These are phyloP conservation scores for Dicrostonyx torquatus DNA, from an alignment of 2,797 vertebrate genomes.

Conservation along the genomic window DNA sequence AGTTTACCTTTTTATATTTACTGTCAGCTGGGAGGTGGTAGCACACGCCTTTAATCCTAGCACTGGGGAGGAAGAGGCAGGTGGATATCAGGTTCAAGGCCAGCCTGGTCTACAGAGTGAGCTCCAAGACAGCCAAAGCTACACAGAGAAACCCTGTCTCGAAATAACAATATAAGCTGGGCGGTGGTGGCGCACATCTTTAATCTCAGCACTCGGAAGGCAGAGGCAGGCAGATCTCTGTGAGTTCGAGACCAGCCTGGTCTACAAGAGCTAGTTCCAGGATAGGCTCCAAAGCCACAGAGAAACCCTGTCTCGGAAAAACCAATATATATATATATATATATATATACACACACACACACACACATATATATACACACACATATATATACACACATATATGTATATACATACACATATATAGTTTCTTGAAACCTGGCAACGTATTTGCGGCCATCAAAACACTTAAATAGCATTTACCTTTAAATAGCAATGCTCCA, in stretches of 20 bases:
- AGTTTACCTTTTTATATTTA: background rate
- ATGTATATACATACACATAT: background rate
- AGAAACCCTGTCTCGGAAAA: background rate
- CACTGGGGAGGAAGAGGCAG: background rate
- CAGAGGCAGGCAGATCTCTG: too few species aligned
- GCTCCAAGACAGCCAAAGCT: background rate
- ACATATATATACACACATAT: background rate
- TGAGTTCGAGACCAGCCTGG: too few species aligned
- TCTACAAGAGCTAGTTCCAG: too few species aligned
- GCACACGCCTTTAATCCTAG: background rate
- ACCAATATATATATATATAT: background rate
- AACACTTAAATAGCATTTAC: constrained; percentile 45
- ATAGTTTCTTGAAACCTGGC: constrained; percentile 29
- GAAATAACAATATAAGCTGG: too few species aligned
- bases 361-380: too few species aligned
- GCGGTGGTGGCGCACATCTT: too few species aligned
- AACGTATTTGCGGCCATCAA: constrained; percentile 21
- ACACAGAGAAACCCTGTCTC: background rate
- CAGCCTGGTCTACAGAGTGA: background rate
- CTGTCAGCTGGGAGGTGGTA: background rate
- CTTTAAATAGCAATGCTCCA: constrained; percentile 56
- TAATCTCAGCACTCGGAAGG: too few species aligned
- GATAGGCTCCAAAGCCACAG: too few species aligned
- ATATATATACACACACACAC: background rate
- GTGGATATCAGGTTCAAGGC: background rate